Evolutionary conservation across 1,140 invertebrate species (phyloP), one percentile per base, ranked within the genome.

Genomic region (Plectrocnemia conspersa): DNA sequence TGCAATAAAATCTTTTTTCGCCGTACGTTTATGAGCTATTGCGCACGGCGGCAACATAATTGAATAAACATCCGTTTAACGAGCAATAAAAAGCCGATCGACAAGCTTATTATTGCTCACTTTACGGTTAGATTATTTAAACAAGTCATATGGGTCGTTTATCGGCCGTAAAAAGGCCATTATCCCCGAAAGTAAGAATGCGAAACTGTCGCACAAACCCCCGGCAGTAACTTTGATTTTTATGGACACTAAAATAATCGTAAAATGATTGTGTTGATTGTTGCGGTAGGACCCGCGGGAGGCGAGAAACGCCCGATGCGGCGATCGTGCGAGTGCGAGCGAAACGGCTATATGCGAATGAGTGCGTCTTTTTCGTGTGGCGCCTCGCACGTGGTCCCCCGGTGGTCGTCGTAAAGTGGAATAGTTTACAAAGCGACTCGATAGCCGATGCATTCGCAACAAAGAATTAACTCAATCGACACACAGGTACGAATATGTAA

Each of bases 261-360:
- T 61, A 61, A 61, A 61, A 61, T 61, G 54, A 61, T 61, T 61
- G 54, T 61, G 58, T 52, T 61, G 58, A 61, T 61, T 61, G 58
- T 45, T 50, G 57, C 38, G 45, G 46, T 54, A 59, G 46, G 57
- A 16, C 21, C 3, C 25, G 27, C 44, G 38, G 45, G 27, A 27
- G 3, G 42, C 33, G 10, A 13, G 35, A 47, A 40, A n/a, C 53
- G 29, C 35, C 56, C 41, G 13, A 29, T 25, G 9, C 35, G 44
- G 3, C 16, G n/a, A 11, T 16, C n/a, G 11, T 7, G 35, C 35
- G 33, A 21, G 48, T 2, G 13, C 1, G 47, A 59, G 27, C 6
- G 47, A 54, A 41, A 55, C 48, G 40, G 2, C 4, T 5, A 25
- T 36, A 35, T n/a, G n/a, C 16, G 23, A 11, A 16, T 9, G 41